Evolutionary conservation across 2,797 vertebrate species (phyloP).

Genomic region (Melanogrammus aeglefinus): DNA sequence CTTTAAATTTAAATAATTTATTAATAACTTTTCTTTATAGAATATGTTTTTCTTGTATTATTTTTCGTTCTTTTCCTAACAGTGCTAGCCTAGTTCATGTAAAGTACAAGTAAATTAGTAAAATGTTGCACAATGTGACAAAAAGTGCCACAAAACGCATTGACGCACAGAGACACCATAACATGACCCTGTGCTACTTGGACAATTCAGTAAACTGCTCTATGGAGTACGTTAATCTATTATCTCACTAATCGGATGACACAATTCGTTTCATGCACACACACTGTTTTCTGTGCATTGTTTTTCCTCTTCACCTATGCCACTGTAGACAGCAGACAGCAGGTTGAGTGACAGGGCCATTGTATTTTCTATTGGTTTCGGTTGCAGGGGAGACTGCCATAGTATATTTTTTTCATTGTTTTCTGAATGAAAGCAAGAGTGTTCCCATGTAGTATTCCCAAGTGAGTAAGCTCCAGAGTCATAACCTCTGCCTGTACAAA

Average conservation of each 20-base stretch:
- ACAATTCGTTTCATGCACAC: background rate
- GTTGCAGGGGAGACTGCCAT: background rate
- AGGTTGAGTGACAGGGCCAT: background rate
- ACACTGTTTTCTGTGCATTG: too few relatives aligned
- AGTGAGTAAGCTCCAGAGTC: background rate
- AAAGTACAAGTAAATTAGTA: background rate
- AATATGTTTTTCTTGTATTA: background rate
- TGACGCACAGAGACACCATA: background rate
- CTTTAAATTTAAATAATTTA: too few relatives aligned
- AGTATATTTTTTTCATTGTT: background rate
- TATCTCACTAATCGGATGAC: too few relatives aligned
- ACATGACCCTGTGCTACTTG: background rate
- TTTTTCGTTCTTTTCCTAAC: background rate
- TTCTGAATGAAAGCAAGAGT: background rate
- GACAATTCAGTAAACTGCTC: background rate
- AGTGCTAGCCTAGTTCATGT: background rate
- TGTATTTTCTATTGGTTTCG: background rate
- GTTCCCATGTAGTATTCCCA: background rate
- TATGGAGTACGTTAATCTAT: too few relatives aligned
- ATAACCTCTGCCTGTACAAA: conserved; percentile 1
- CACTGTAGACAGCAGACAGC: background rate
- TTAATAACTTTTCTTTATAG: background rate
- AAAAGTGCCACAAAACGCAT: background rate
- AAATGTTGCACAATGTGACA: background rate
- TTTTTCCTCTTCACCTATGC: background rate